phyloP scores from a whole-genome alignment of 1,140 invertebrate genomes.

The Hyles vespertilio region DNA sequence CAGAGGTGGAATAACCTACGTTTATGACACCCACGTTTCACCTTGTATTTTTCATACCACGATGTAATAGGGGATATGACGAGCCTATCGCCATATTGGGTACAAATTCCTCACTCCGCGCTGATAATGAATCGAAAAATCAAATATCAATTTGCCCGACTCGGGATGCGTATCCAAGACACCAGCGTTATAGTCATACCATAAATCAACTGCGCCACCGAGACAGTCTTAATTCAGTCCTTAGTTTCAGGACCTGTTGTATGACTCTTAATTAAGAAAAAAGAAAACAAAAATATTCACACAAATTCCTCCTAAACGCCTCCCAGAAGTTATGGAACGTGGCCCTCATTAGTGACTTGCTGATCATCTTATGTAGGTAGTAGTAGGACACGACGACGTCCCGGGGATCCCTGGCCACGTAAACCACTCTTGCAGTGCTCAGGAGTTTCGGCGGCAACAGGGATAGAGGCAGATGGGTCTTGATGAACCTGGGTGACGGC shows the following conservation, averaged over 20 bases:
- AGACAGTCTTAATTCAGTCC: too few relatives aligned
- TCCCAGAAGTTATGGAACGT: slow-evolving; percentile 85
- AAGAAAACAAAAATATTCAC: slow-evolving; percentile 64
- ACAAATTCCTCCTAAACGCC: slow-evolving; percentile 83
- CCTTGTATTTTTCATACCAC: not conserved
- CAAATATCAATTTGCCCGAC: too few relatives aligned
- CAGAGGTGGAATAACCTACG: too few relatives aligned
- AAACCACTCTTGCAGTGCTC: slow-evolving; percentile 78
- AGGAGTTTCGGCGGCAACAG: slow-evolving; percentile 53
- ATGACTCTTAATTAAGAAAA: too few relatives aligned
- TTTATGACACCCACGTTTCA: not conserved
- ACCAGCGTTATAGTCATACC: too few relatives aligned
- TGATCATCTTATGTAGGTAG: slow-evolving; percentile 83
- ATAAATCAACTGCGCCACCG: too few relatives aligned
- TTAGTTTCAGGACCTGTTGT: too few relatives aligned
- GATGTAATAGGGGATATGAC: not conserved
- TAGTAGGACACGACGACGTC: slow-evolving; percentile 91
- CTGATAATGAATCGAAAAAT: too few relatives aligned
- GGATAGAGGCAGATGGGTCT: slow-evolving; percentile 62
- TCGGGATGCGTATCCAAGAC: too few relatives aligned
- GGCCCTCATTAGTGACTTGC: slow-evolving; percentile 80
- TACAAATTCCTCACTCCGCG: too few relatives aligned
- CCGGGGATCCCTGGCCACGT: slow-evolving; percentile 89
- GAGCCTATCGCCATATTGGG: too few relatives aligned
- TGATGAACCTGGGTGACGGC: slow-evolving; percentile 62